A percentile compares a stretch with the other conserved stretches of the same genome.
Conservation (phyloP, 2,113 vertebrate genomes). For the Zeus faber region DNA sequence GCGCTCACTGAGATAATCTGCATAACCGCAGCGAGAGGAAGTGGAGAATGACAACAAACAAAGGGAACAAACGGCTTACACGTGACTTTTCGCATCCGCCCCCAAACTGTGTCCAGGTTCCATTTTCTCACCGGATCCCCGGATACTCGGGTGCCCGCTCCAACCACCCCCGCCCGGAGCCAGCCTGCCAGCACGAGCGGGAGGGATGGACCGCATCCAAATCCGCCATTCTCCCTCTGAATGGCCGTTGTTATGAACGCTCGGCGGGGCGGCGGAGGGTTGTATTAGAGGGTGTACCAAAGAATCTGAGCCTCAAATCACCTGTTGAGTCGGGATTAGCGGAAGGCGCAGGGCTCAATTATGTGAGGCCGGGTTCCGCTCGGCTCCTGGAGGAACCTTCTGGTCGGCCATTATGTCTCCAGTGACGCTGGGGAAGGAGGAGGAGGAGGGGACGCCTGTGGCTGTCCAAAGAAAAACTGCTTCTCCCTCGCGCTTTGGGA, state of each 20-base stretch:
- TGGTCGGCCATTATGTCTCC: conserved; percentile 25
- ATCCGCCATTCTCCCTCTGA: conserved; percentile 65
- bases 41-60: too few relatives aligned
- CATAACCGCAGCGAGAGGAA: too few relatives aligned
- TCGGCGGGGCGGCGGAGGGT: conserved; percentile 45
- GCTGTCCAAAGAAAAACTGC: conserved; percentile 7
- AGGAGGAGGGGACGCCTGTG: conserved; percentile 20
- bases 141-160: too few relatives aligned
- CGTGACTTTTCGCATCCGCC: too few relatives aligned
- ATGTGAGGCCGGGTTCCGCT: conserved; percentile 38
- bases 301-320: conserved; percentile 53
- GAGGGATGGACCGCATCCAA: conserved; percentile 54
- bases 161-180: not conserved
- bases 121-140: too few relatives aligned
- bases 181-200: conserved; percentile 13
- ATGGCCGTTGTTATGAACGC: conserved; percentile 66
- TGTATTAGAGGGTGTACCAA: conserved; percentile 52
- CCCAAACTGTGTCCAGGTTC: too few relatives aligned
- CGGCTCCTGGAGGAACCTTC: conserved; percentile 21
- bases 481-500: conserved; percentile 18
- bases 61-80: too few relatives aligned
- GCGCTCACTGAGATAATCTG: too few relatives aligned
- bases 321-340: conserved; percentile 55
- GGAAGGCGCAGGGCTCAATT: conserved; percentile 53
- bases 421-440: not conserved